Percentiles rank a stretch among this genome's conserved stretches.
phyloP scores from a whole-genome alignment of 2,113 vertebrate genomes.

The Cyprinodon brontotheroides region DNA sequence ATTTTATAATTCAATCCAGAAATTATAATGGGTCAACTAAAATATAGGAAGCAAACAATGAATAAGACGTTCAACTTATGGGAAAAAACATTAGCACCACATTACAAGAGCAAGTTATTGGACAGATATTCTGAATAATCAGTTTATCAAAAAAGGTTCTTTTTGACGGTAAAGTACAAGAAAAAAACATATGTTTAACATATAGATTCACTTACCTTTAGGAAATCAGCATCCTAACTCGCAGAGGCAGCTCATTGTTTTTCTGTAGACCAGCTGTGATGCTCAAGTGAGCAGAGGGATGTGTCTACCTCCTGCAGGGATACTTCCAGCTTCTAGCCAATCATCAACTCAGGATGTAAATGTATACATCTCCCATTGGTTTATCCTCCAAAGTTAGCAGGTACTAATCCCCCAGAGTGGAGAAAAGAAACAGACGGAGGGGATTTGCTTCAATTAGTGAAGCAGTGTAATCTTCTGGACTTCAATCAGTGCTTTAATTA shows the following conservation, averaged over 20 bases:
- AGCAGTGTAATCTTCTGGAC: conserved; percentile 46
- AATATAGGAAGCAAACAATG: no score
- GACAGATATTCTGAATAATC: not conserved
- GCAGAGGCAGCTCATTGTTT: conserved; percentile 14
- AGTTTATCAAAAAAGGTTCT: not conserved
- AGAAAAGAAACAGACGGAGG: conserved; percentile 43
- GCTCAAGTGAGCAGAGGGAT: conserved; percentile 15
- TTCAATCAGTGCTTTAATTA: conserved; percentile 11
- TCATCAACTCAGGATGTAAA: not conserved
- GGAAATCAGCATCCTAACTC: not conserved
- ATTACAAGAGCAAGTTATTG: not conserved
- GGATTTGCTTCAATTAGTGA: conserved; percentile 48
- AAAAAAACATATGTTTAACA: not conserved
- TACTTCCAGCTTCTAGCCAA: conserved; percentile 5
- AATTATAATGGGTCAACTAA: no score
- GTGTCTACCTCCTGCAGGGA: not conserved
- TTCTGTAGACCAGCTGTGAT: not conserved
- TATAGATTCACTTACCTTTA: conserved; percentile 16
- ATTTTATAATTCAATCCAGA: no score
- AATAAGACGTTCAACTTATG: no score
- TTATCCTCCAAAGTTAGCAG: conserved; percentile 4
- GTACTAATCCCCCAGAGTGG: conserved; percentile 27
- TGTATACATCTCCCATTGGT: conserved; percentile 37
- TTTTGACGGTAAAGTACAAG: not conserved
- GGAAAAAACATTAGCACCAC: not conserved